Evolutionary conservation across 2,113 vertebrate genomes (phyloP).

Genomic region (Corapipo altera): DNA sequence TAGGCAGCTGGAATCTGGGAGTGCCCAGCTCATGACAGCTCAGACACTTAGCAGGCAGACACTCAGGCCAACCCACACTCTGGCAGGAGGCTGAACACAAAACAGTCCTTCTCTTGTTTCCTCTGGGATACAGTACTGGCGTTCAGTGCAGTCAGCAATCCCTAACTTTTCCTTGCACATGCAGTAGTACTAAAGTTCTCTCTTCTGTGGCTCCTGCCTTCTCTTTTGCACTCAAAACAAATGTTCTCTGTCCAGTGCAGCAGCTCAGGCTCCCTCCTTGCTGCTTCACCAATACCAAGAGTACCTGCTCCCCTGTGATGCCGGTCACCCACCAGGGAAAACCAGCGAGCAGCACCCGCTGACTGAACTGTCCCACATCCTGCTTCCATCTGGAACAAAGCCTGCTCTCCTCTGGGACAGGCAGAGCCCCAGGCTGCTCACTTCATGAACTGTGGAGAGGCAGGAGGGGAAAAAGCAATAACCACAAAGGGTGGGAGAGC

Average conservation of each 20-base stretch:
- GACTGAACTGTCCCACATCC: neutral
- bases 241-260: neutral
- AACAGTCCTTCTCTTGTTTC: neutral
- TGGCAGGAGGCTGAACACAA: neutral
- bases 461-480: neutral
- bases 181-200: neutral
- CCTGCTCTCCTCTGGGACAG: neutral
- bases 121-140: neutral
- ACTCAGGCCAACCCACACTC: neutral
- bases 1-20: conserved; percentile 27
- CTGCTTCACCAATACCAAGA: neutral
- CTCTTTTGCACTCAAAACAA: neutral
- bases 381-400: neutral
- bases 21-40: neutral
- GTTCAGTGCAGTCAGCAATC: neutral
- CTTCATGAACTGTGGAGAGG: neutral
- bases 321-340: accelerated
- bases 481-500: neutral
- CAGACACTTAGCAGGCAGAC: neutral
- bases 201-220: neutral
- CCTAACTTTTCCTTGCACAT: neutral
- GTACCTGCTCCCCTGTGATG: neutral
- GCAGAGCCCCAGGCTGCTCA: neutral
- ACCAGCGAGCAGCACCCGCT: neutral
- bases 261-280: neutral